Evolutionary conservation across 1,140 invertebrate genomes (phyloP).

Genomic region (Diorhabda sublineata): DNA sequence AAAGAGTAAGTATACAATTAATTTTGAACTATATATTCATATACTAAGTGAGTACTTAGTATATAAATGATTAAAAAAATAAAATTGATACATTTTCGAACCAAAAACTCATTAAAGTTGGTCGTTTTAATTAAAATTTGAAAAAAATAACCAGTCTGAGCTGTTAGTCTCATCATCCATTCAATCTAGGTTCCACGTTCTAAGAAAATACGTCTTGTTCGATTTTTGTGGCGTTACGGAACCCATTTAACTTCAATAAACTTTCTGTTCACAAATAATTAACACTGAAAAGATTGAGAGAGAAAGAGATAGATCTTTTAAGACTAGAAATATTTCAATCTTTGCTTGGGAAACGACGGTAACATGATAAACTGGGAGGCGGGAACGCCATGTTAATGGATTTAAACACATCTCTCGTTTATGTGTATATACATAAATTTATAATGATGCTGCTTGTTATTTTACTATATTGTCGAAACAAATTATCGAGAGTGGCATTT

Average conservation of each 20-base stretch:
- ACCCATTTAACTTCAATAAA: background rate
- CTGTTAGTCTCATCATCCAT: background rate
- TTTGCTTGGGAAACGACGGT: slow-evolving; percentile 1
- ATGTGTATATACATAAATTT: background rate
- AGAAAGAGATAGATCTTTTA: background rate
- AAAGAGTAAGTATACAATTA: too few species aligned
- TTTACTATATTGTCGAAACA: background rate
- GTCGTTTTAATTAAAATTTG: too few species aligned
- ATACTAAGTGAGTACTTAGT: too few species aligned
- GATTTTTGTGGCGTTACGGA: slow-evolving; percentile 2
- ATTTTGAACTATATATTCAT: too few species aligned
- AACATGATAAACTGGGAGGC: slow-evolving; percentile 1
- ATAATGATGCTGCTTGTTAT: background rate
- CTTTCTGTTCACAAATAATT: slow-evolving; percentile 1
- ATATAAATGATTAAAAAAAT: too few species aligned
- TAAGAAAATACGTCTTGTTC: background rate
- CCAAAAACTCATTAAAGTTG: too few species aligned
- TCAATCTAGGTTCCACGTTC: background rate
- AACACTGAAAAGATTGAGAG: background rate
- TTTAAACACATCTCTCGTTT: slow-evolving; percentile 2
- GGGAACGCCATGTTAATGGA: background rate
- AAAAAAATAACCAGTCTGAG: background rate
- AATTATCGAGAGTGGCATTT: too few species aligned
- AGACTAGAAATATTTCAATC: background rate
- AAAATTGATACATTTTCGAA: too few species aligned